Evolutionary conservation across 2,797 vertebrate genomes (phyloP), one percentile per base, ranked within the genome.

Genomic region (Danio aesculapii): DNA sequence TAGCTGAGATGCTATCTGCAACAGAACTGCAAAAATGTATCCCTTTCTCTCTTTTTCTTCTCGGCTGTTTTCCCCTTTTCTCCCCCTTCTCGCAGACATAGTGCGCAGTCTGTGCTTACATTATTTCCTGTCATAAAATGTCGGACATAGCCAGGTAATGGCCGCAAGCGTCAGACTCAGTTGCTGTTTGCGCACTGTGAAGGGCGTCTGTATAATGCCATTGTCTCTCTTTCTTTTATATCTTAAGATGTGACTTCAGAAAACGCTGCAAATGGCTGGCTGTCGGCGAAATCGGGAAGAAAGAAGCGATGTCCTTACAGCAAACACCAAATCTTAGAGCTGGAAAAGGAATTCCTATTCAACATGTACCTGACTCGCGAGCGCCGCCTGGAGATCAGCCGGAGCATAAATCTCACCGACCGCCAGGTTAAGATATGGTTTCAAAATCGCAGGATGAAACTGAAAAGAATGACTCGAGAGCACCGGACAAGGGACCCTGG

Each of bases 341-440:
- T 78, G 72, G 59, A 64, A 47, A 19, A 89, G 10, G 83, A 86
- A 74, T 87, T 83, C 39, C 61, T 86, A n/a, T 77, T 86, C 77
- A 64, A 79, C 52, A 53, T 67, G 63, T 87, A 89, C 77, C 82
- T 89, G 83, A 88, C 84, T 71, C 84, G 80, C 90, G 92, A 94
- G 93, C 94, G 94, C 95, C 94, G 88, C 92, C 94, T 95, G 88
- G 92, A 95, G 95, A 91, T 84, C 84, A 87, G 83, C 83, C 17
- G 58, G 50, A 83, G 82, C 67, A 76, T 87, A 3, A 57, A 87
- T 73, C 73, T 87, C 59, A 71, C 83, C 9, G 79, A 78, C 74
- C 82, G 2, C 17, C 74, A 78, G 87, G 83, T 75, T n/a, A 87
- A 52, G 77, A 89, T 86, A 72, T 78, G 86, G 77, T 88, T 85